Conservation (phyloP, 2,888 invertebrate species). For the Metopia argyrocephala region DNA sequence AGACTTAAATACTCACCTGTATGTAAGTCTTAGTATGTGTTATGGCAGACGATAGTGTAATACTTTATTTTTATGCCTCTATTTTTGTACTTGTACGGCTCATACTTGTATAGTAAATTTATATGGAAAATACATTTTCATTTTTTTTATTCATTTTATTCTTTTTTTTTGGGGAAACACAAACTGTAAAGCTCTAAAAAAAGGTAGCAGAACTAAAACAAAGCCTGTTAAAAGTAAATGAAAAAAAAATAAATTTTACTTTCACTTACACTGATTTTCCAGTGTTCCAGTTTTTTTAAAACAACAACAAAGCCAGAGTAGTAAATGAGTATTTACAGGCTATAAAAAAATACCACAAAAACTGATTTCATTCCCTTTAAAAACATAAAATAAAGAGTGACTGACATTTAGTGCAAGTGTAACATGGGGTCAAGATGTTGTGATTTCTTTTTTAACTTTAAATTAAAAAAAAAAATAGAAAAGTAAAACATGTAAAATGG, state of each 20-base stretch:
- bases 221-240: slow-evolving; percentile 27
- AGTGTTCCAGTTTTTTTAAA: slow-evolving; percentile 10
- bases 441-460: neutral
- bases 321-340: slow-evolving; percentile 35
- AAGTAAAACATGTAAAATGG: neutral
- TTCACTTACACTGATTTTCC: slow-evolving; percentile 37
- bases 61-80: neutral
- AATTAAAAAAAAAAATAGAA: neutral
- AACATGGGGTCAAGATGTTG: slow-evolving; percentile 4
- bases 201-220: slow-evolving; percentile 16
- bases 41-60: neutral
- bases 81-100: neutral
- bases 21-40: neutral
- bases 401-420: slow-evolving; percentile 19
- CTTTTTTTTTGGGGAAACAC: slow-evolving; percentile 2
- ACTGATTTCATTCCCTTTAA: neutral
- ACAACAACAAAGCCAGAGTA: no score
- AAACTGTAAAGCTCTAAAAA: slow-evolving; percentile 23
- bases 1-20: neutral
- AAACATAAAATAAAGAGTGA: neutral
- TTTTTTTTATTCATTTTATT: neutral
- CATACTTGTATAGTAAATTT: neutral
- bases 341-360: neutral
- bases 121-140: neutral
- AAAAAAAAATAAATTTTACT: slow-evolving; percentile 57